These are phyloP conservation scores for Chrysolina haemoptera DNA, from an alignment of 2,888 invertebrate genomes.

Conservation along the genomic window DNA sequence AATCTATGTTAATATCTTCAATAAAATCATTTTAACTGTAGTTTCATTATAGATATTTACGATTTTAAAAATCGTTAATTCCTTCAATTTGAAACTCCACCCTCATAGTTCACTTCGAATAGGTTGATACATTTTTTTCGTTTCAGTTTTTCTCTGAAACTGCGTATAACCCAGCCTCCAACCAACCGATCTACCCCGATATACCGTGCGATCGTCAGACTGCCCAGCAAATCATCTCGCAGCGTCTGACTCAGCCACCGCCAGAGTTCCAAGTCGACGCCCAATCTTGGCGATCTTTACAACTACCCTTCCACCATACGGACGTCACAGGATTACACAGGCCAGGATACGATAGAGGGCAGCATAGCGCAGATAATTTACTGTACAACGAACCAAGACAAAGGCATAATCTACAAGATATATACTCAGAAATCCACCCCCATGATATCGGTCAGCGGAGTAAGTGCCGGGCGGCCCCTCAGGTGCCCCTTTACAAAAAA, in stretches of 20 bases:
- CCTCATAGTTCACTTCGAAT: not conserved
- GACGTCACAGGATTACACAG: constrained; percentile 63
- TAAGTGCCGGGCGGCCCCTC: constrained; percentile 67
- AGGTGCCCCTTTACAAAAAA: constrained; percentile 66
- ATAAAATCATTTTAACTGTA: no score
- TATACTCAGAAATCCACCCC: constrained; percentile 59
- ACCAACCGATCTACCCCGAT: constrained; percentile 68
- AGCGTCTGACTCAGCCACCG: constrained; percentile 53
- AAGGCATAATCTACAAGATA: constrained; percentile 49
- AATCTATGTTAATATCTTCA: no score
- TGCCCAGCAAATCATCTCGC: constrained; percentile 59
- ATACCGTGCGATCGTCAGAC: constrained; percentile 56
- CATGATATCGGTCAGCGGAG: constrained; percentile 64
- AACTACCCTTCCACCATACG: constrained; percentile 62
- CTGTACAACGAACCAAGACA: constrained; percentile 33
- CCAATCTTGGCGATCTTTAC: constrained; percentile 69
- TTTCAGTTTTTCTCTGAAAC: constrained; percentile 90
- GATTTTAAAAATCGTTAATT: no score
- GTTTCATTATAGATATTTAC: no score
- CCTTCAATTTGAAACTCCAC: no score
- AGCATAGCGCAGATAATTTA: constrained; percentile 57
- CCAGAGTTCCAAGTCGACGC: constrained; percentile 67
- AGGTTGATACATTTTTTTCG: constrained; percentile 28
- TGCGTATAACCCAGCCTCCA: constrained; percentile 84
- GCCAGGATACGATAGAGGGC: constrained; percentile 50